Evolutionary conservation across 1,140 invertebrate species (phyloP), one percentile per base, ranked within the genome.

Genomic region (Drosophila leontia): DNA sequence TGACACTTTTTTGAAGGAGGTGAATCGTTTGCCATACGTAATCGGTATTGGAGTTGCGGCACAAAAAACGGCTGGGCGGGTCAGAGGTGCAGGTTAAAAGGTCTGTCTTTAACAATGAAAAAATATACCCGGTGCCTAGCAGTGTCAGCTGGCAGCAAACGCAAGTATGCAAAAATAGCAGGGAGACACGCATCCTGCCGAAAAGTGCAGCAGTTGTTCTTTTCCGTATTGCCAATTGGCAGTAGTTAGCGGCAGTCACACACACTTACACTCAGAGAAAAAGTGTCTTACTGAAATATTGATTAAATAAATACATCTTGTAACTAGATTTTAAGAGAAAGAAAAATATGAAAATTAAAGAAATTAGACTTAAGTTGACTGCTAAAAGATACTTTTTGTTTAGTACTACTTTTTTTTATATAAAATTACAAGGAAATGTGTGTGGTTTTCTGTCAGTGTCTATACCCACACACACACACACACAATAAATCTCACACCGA

Each of bases 191-290:
- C 78, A 63, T 70, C 41, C 59, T 42, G 37, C 47, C 44, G 39
- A 81, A 81, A 77, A 81, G 17, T 34, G 69, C 69, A 82, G 72
- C 64, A 57, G 68, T 76, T 82, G 83, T 60, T 57, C 82, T 75
- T 75, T 82, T 86, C 37, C 57, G 57, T 50, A 62, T 68, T 62
- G 59, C 67, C 83, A 87, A 86, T 80, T 80, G 76, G 56, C 80
- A 82, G 70, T 63, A 85, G 78, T 67, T 75, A 72, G 64, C 64
- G 47, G 59, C 53, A 76, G 32, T 50, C 39, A 32, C 37, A 48
- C 41, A 23, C 23, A 39, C 42, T n/a, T 45, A 19, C 63, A 56
- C 75, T 47, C 9, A 1, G 12, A n/a, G 7, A 53, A 37, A 53
- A 41, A 41, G 41, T 0, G 7, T 15, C 0, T 6, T n/a, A 0